phyloP scores from a whole-genome alignment of 2,797 vertebrate genomes.

The Mionectes olivaceus region DNA sequence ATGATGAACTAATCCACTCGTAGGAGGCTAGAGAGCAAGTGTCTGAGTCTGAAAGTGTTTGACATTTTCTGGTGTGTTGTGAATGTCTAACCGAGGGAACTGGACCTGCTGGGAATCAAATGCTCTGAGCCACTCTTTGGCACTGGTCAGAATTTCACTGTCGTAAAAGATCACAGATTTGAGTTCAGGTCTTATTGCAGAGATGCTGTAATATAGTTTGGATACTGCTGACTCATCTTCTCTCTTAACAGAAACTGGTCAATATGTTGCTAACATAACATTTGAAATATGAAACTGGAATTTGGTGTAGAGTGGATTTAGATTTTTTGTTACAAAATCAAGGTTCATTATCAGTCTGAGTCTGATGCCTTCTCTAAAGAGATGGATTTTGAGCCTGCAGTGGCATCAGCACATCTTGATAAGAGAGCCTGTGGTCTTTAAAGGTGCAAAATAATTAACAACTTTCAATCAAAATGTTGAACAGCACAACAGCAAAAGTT shows the following conservation, averaged over 20 bases:
- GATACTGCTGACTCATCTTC: neutral
- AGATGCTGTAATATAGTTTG: neutral
- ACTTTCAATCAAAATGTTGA: neutral
- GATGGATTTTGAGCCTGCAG: neutral
- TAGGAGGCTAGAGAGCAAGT: neutral
- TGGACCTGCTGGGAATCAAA: neutral
- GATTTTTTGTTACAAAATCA: neutral
- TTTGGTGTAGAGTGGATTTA: neutral
- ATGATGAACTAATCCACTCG: neutral
- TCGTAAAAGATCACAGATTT: neutral
- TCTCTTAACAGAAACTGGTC: neutral
- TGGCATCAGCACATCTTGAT: neutral
- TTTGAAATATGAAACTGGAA: neutral
- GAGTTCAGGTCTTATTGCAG: neutral
- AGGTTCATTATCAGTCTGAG: neutral
- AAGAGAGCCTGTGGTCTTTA: neutral
- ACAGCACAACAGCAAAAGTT: neutral
- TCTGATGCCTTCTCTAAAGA: neutral
- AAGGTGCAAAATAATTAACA: neutral
- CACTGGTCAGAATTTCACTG: neutral
- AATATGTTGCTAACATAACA: neutral
- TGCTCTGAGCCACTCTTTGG: neutral
- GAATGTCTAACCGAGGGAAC: neutral
- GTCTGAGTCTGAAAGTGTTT: neutral
- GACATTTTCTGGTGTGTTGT: neutral